Evolutionary conservation across 2,113 vertebrate genomes (phyloP), one percentile per base, ranked within the genome.

Genomic region (Chaenocephalus aceratus): DNA sequence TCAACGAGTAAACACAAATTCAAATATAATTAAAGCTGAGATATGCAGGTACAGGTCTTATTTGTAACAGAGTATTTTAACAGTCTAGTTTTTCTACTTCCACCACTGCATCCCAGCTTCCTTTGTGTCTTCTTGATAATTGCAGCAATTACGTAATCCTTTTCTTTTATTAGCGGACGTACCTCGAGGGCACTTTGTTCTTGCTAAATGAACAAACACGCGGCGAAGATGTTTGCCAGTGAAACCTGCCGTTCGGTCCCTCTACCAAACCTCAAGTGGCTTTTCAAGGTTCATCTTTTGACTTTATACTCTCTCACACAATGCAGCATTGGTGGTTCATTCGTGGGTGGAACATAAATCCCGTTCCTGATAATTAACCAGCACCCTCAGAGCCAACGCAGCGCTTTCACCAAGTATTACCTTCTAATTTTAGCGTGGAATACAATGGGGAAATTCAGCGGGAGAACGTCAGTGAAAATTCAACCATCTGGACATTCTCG

Each of bases 381-480:
- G 86, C 86, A 70, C 87, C 86, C 81, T 90, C 86, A 54, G 86
- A 88, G 88, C 89, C 90, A 79, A 90, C 89, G 62, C 88, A 84
- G 86, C 89, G 41, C 59, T 89, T 86, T 85, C 87, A 80, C 79
- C 75, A 70, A 90, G 85, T 85, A 89, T 90, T 88, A 86, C 80
- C 85, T 84, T 91, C 92, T 92, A 93, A 92, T 91, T 92, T 92
- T 91, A 92, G 87, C 70, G 46, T 36, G 53, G 71, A 77, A 91
- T 89, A 92, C 89, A 92, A 91, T 90, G 86, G 87, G 88, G 85
- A 88, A 89, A 90, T 91, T 93, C 84, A 93, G 90, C 84, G 44
- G 90, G 82, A 85, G 85, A 75, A 88, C 70, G 75, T 82, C 85
- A 73, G 88, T 88, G 84, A 89, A 87, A 80, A 89, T 41, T 88